Conservation (phyloP, 2,888 invertebrate species). For the Aromia moschata region DNA sequence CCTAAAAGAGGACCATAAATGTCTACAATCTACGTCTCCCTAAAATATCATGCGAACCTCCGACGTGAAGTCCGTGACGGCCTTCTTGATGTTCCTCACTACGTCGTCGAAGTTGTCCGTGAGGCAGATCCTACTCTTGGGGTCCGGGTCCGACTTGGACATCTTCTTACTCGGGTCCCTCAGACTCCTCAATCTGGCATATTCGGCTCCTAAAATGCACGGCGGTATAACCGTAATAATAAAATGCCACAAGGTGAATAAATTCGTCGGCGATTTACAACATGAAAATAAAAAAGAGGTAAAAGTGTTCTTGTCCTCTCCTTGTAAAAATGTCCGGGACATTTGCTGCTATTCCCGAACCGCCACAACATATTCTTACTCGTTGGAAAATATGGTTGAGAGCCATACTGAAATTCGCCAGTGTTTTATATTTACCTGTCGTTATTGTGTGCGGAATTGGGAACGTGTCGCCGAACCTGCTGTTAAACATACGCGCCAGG, state of each 20-base stretch:
- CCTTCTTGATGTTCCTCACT: conserved; percentile 80
- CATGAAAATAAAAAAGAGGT: no score
- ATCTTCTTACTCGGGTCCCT: conserved; percentile 92
- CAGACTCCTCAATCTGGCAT: conserved; percentile 80
- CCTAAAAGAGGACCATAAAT: conserved; percentile 56
- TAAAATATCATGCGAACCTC: conserved; percentile 59
- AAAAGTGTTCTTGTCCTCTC: no score
- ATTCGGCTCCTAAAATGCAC: conserved; percentile 66
- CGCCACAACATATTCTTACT: no score
- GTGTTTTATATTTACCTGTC: conserved; percentile 63
- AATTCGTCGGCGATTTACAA: no score
- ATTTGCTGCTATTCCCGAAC: no score
- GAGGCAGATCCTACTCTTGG: conserved; percentile 81
- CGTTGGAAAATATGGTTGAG: no score
- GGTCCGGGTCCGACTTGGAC: conserved; percentile 93
- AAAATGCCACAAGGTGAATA: no score
- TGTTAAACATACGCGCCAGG: conserved; percentile 83
- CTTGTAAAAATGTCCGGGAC: no score
- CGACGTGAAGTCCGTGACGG: conserved; percentile 90
- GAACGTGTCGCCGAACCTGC: conserved; percentile 79
- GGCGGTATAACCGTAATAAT: no score
- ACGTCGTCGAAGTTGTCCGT: conserved; percentile 79
- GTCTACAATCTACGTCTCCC: background rate
- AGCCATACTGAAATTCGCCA: no score
- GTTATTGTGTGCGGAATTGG: conserved; percentile 77